phyloP scores from a whole-genome alignment of 2,888 invertebrate genomes.

The Punctoribates punctum region DNA sequence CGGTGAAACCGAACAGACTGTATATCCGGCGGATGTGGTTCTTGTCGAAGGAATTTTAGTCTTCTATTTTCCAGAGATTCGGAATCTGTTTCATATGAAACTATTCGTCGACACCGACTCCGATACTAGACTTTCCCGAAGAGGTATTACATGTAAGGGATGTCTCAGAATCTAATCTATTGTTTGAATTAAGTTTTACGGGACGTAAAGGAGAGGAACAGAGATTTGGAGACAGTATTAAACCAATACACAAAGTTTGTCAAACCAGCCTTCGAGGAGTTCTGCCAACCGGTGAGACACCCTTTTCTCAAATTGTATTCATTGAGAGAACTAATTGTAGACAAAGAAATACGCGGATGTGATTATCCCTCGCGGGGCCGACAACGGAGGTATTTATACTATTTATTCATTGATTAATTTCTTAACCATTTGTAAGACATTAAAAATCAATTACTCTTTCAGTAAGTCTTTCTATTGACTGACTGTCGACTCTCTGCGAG shows the following conservation, averaged over 20 bases:
- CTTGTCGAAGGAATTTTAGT: slow-evolving; percentile 96
- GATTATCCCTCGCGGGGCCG: slow-evolving; percentile 96
- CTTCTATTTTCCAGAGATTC: slow-evolving; percentile 91
- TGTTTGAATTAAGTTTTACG: slow-evolving; percentile 65
- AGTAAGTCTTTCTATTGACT: background rate
- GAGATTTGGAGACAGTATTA: slow-evolving; percentile 88
- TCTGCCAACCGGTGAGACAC: slow-evolving; percentile 77
- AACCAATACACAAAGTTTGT: slow-evolving; percentile 97
- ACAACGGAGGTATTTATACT: slow-evolving; percentile 74
- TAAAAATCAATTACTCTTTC: background rate
- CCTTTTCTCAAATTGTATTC: background rate
- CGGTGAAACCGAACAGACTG: slow-evolving; percentile 58
- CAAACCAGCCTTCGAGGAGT: slow-evolving; percentile 99
- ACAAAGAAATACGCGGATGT: slow-evolving; percentile 99
- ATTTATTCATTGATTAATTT: background rate
- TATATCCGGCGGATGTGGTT: slow-evolving; percentile 95
- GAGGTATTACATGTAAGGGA: slow-evolving; percentile 64
- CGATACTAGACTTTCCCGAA: slow-evolving; percentile 87
- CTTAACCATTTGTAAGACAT: background rate
- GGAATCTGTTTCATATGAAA: slow-evolving; percentile 97
- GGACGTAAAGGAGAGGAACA: slow-evolving; percentile 89
- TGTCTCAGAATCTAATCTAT: background rate
- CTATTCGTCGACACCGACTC: slow-evolving; percentile 98
- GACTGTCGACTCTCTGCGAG: background rate
- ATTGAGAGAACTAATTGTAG: slow-evolving; percentile 59